Percentiles rank a stretch among this genome's conserved stretches.
Evolutionary conservation across 2,113 vertebrate genomes (phyloP).

Genomic region (Hyperoodon ampullatus): DNA sequence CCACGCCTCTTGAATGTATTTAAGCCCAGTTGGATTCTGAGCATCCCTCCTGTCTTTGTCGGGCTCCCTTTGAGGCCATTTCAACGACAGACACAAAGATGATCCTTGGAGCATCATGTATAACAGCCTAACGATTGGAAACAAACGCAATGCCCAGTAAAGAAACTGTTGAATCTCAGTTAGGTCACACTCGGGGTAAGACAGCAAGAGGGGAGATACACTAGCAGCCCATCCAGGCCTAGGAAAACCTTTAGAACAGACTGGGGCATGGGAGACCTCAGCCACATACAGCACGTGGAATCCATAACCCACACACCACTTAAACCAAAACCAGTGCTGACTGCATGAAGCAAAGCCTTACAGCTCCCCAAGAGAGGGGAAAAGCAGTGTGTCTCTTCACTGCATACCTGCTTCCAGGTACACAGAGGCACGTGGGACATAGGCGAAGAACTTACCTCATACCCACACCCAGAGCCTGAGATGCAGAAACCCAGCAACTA

Average conservation of each 20-base stretch:
- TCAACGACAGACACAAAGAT: constrained; percentile 28
- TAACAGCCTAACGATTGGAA: not conserved
- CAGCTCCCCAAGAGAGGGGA: not conserved
- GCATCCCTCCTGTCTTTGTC: constrained; percentile 13
- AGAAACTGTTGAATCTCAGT: not conserved
- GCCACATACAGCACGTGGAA: not conserved
- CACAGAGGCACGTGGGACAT: not conserved
- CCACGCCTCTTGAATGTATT: constrained; percentile 55
- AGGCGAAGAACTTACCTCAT: not conserved
- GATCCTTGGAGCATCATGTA: not conserved
- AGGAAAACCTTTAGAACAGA: not conserved
- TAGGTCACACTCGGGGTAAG: not conserved
- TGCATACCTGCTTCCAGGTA: not conserved
- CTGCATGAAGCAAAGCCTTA: not conserved
- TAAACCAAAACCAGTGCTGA: not conserved
- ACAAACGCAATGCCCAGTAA: not conserved
- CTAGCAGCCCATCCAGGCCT: not conserved
- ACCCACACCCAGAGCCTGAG: not conserved
- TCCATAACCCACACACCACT: not conserved
- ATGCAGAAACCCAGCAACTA: not conserved
- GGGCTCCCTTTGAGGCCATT: not conserved
- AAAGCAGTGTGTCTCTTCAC: not conserved
- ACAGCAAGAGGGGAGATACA: not conserved
- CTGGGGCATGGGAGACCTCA: not conserved
- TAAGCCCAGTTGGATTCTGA: constrained; percentile 56